These are phyloP conservation scores for Zaprionus davidi DNA, from an alignment of 1,140 invertebrate genomes.

Conservation along the genomic window DNA sequence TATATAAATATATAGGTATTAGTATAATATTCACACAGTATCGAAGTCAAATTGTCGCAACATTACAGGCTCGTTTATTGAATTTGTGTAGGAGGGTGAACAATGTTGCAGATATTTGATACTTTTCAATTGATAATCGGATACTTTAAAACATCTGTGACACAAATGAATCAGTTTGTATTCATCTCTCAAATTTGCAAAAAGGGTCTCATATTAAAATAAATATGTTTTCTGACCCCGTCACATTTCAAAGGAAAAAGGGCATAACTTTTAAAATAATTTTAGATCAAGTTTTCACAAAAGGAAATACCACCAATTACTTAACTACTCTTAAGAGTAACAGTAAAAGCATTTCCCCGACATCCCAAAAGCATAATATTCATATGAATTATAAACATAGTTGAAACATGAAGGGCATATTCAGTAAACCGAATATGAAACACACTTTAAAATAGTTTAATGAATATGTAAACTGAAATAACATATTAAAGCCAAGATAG, in stretches of 20 bases:
- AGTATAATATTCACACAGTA: constrained; percentile 29
- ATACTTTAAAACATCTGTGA: not conserved
- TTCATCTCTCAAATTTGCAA: not conserved
- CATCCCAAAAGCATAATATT: not conserved
- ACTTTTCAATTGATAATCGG: not conserved
- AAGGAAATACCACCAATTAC: not conserved
- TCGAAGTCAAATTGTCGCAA: constrained; percentile 11
- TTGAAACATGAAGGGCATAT: not conserved
- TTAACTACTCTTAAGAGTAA: not conserved
- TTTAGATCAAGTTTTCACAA: not conserved
- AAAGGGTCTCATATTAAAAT: not conserved
- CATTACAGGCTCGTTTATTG: constrained; percentile 17
- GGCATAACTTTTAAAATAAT: not conserved
- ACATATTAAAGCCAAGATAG: too few relatives aligned
- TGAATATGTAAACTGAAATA: too few relatives aligned
- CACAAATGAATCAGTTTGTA: not conserved
- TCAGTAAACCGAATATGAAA: not conserved
- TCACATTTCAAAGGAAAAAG: not conserved
- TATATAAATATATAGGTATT: not conserved
- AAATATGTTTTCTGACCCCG: too few relatives aligned
- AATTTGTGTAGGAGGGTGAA: constrained; percentile 10
- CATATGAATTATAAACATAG: not conserved
- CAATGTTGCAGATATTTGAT: not conserved
- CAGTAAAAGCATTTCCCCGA: not conserved
- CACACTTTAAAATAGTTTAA: not conserved